These are phyloP conservation scores for Neoitamus cyanurus DNA, from an alignment of 2,888 invertebrate species.

Conservation along the genomic window DNA sequence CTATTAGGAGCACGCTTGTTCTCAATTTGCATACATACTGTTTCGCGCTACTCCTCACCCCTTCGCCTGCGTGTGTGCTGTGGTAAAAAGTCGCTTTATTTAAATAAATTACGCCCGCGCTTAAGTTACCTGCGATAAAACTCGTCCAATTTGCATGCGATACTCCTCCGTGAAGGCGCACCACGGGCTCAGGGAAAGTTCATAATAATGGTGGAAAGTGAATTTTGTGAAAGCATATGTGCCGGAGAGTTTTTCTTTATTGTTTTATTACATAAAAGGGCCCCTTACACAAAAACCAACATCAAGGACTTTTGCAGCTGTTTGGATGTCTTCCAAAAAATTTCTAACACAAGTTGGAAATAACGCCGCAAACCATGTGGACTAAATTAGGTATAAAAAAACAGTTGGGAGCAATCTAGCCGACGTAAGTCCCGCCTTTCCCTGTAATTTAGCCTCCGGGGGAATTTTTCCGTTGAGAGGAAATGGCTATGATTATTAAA, in stretches of 20 bases:
- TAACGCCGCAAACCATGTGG: conserved; percentile 3
- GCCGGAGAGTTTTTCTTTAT: not conserved
- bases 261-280: conserved; percentile 1
- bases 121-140: not conserved
- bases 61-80: not conserved
- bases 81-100: conserved; percentile 16
- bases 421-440: not conserved
- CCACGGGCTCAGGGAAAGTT: not conserved
- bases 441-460: not conserved
- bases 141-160: not conserved
- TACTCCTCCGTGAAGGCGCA: not conserved
- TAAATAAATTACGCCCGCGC: conserved; percentile 8
- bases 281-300: not conserved
- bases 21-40: conserved; percentile 14
- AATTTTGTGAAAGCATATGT: conserved; percentile 24
- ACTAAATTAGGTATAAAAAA: not conserved
- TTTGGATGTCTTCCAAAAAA: conserved; percentile 28
- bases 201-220: conserved; percentile 25
- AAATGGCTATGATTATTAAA: not conserved
- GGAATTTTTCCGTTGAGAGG: not conserved
- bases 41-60: not conserved
- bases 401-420: not conserved
- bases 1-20: not conserved
- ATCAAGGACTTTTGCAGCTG: not conserved
- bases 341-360: conserved; percentile 3